Percentiles rank a stretch among this genome's conserved stretches.
phyloP scores from a whole-genome alignment of 2,797 vertebrate genomes.

The Enoplosus armatus region DNA sequence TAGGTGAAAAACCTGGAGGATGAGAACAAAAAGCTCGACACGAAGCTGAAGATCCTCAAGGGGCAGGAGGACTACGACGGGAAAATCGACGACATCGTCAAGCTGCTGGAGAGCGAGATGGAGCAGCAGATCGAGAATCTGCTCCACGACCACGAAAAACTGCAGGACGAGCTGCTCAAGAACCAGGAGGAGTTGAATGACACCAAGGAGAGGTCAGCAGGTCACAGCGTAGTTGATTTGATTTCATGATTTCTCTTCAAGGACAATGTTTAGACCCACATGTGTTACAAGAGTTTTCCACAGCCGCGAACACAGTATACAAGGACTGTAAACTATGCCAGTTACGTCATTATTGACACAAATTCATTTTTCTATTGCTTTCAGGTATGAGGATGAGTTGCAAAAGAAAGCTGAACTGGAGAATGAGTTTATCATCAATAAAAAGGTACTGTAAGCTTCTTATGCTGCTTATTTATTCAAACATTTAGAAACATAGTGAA shows the following conservation, averaged over 20 bases:
- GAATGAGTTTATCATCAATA: conserved; percentile 72
- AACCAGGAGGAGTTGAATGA: conserved; percentile 69
- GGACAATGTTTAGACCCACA: no score
- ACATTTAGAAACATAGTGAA: not conserved
- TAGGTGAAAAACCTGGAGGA: conserved; percentile 85
- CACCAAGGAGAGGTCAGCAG: conserved; percentile 75
- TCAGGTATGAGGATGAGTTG: conserved; percentile 69
- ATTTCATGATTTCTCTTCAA: no score
- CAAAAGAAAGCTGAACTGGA: conserved; percentile 62
- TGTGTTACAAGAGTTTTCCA: no score
- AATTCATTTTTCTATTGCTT: not conserved
- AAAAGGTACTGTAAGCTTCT: conserved; percentile 60
- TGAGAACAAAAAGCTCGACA: conserved; percentile 80
- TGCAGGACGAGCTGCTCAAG: conserved; percentile 71
- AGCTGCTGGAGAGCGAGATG: conserved; percentile 66
- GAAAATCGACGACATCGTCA: conserved; percentile 76
- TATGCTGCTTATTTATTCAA: not conserved
- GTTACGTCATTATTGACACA: not conserved
- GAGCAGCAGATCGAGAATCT: conserved; percentile 76
- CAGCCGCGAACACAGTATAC: not conserved
- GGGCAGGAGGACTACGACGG: conserved; percentile 79
- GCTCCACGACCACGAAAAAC: conserved; percentile 73
- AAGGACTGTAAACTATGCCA: not conserved
- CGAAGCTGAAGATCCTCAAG: conserved; percentile 81
- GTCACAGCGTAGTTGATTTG: not conserved